Evolutionary conservation across 1,140 invertebrate species (phyloP), one percentile per base, ranked within the genome.

Genomic region (Scaptomyza montana): DNA sequence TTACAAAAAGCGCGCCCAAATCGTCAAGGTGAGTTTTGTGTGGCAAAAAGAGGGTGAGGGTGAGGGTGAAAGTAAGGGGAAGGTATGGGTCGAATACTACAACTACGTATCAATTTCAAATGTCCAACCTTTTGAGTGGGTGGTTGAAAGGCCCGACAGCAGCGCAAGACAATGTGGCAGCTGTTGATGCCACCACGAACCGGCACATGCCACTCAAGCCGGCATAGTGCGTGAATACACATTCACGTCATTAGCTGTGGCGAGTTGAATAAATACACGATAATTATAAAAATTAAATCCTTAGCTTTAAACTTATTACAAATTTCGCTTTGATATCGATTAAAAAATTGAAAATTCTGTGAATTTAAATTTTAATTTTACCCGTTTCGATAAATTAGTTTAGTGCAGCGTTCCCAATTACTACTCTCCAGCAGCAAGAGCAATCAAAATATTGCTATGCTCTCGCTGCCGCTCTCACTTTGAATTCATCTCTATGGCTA

Each of bases 1-100:
- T 84, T 78, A 89, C 73, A 72, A 74, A 50, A 91, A 91, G 55
- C 80, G 90, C 54, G 59, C 70, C 60, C 75, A 77, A 64, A 79
- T 90, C 63, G 89, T 90, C 65, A 68, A 90, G 89, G 89, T 90
- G 80, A 90, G 84, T 90, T 8, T 33, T 7, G 30, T 54, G 9
- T 0, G 12, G 3, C 30, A 33, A 5, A 33, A 28, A 10, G 10
- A 25, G 6, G 39, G 25, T 9, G 55, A 39, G 55, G 28, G 28
- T 3, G 5, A 30, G 28, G 28, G 5, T 3, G 28, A 6, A 2
- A 2, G 28, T 0, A 0, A 1, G 7, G 30, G 36, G 54, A 39
- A 25, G 21, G 36, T 13, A 21, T 43, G 41, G 28, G 30, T 33
- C 5, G 5, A 6, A 33, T n/a, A 8, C 33, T 45, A 41, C 41